A percentile compares a stretch with the other conserved stretches of the same genome.
phyloP scores from a whole-genome alignment of 2,888 invertebrate genomes.

The Sesamia inferens region DNA sequence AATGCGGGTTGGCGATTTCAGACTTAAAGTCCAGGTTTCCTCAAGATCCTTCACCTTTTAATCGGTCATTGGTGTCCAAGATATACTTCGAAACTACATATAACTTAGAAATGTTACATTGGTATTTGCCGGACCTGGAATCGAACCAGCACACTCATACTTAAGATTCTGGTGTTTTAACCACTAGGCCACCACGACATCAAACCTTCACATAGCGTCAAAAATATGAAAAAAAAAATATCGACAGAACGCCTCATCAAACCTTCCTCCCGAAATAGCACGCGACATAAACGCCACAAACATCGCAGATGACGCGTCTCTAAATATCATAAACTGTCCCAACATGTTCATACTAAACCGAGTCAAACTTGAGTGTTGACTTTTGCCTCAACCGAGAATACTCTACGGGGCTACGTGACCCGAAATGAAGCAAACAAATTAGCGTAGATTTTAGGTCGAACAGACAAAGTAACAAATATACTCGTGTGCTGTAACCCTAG shows the following conservation, averaged over 20 bases:
- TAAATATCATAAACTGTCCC: conserved; percentile 40
- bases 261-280: conserved; percentile 6
- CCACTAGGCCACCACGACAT: too few relatives aligned
- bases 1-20: too few relatives aligned
- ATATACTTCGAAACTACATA: too few relatives aligned
- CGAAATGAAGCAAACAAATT: conserved; percentile 62
- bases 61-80: too few relatives aligned
- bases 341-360: conserved; percentile 50
- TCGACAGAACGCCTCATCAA: not conserved
- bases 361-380: conserved; percentile 56
- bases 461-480: conserved; percentile 40
- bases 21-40: too few relatives aligned
- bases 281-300: conserved; percentile 21
- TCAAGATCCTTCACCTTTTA: too few relatives aligned
- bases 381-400: conserved; percentile 36
- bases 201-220: too few relatives aligned
- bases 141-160: too few relatives aligned
- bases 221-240: conserved; percentile 9
- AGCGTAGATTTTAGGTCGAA: conserved; percentile 39
- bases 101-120: too few relatives aligned
- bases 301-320: conserved; percentile 19
- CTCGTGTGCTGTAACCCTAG: conserved; percentile 1
- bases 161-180: too few relatives aligned
- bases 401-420: conserved; percentile 54
- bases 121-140: too few relatives aligned